Evolutionary conservation across 2,888 invertebrate species (phyloP).

Genomic region (Xestia rhomboidea): DNA sequence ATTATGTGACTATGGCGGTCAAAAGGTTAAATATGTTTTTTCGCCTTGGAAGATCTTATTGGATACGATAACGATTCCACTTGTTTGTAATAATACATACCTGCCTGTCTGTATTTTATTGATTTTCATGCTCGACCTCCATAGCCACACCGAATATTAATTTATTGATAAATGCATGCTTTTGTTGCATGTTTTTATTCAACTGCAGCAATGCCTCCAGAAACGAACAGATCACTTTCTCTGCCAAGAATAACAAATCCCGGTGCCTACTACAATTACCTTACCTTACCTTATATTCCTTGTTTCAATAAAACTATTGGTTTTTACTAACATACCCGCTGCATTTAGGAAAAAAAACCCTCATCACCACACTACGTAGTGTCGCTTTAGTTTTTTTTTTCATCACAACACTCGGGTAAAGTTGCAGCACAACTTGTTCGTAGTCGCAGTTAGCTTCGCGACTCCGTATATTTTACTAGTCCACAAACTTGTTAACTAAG

Average conservation of each 20-base stretch:
- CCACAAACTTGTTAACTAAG: slow-evolving; percentile 68
- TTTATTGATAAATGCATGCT: too few relatives aligned
- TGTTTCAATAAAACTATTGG: not conserved
- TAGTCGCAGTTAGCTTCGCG: slow-evolving; percentile 20
- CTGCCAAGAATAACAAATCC: not conserved
- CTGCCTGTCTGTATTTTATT: not conserved
- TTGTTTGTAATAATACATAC: slow-evolving; percentile 1
- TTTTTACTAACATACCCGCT: too few relatives aligned
- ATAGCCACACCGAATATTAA: not conserved
- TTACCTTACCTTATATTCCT: not conserved
- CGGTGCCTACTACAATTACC: not conserved
- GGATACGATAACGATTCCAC: not conserved
- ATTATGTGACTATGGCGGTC: too few relatives aligned
- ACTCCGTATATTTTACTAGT: slow-evolving; percentile 56
- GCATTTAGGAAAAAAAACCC: not conserved
- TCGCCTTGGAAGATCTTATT: not conserved
- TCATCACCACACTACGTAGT: not conserved
- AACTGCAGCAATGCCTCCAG: not conserved
- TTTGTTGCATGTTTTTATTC: not conserved
- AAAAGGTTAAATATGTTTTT: not conserved
- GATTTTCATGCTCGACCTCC: slow-evolving; percentile 1
- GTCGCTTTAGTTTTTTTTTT: slow-evolving; percentile 18
- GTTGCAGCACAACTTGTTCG: slow-evolving; percentile 41
- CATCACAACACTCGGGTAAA: slow-evolving; percentile 11
- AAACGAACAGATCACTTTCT: not conserved